Percentiles rank a stretch among this genome's conserved stretches.
These are phyloP conservation scores for Sebastes alutus DNA, from an alignment of 2,797 vertebrate genomes.

Conservation along the genomic window DNA sequence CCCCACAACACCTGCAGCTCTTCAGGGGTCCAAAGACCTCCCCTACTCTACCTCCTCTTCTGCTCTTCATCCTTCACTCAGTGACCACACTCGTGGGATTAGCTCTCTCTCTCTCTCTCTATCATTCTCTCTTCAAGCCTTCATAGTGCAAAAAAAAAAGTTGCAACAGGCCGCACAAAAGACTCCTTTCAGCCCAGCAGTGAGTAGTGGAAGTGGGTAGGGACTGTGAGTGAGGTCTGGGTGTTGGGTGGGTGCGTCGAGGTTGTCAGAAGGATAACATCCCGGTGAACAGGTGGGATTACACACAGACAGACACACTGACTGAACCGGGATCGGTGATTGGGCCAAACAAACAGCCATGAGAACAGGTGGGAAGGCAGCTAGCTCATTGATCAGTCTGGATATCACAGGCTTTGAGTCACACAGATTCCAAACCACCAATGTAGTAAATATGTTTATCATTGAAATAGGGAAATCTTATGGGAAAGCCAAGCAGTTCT, in stretches of 20 bases:
- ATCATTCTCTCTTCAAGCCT: slow-evolving; percentile 2
- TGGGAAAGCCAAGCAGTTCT: not conserved
- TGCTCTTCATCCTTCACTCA: not conserved
- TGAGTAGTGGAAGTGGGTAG: slow-evolving; percentile 17
- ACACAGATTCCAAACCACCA: not conserved
- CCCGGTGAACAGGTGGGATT: slow-evolving; percentile 79
- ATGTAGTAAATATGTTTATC: not conserved
- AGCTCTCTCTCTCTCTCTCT: not conserved
- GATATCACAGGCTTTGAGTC: not conserved
- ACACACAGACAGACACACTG: slow-evolving; percentile 45
- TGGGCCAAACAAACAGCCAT: slow-evolving; percentile 17
- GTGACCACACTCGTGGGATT: slow-evolving; percentile 34
- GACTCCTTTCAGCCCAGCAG: slow-evolving; percentile 60
- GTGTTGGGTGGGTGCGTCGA: slow-evolving; percentile 6
- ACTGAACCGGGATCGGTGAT: slow-evolving; percentile 36
- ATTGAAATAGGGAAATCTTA: not conserved
- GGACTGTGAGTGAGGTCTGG: slow-evolving; percentile 27
- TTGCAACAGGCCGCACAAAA: slow-evolving; percentile 53
- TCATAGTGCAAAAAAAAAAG: slow-evolving; percentile 11
- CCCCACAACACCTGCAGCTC: slow-evolving; percentile 48
- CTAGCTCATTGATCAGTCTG: not conserved
- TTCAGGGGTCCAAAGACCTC: slow-evolving; percentile 5
- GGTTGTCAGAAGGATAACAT: slow-evolving; percentile 67
- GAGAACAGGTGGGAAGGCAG: slow-evolving; percentile 40
- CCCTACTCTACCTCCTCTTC: not conserved